Percentiles rank a stretch among this genome's conserved stretches.
Conservation (phyloP, 2,888 invertebrate species). For the Cryptocephalus primarius region DNA sequence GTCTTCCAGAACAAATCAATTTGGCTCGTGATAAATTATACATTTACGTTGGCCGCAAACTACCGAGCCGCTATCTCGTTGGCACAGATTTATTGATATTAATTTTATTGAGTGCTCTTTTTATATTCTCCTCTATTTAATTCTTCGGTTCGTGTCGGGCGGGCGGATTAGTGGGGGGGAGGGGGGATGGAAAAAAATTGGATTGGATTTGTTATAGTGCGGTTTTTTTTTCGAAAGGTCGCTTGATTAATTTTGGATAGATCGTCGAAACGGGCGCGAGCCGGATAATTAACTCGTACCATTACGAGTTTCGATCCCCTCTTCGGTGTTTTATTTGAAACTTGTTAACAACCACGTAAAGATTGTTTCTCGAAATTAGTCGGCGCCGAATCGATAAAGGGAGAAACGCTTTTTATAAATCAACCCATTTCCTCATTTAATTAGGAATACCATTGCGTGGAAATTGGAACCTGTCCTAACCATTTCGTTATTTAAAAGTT, state of each 20-base stretch:
- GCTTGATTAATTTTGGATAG: background rate
- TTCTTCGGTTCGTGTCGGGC: background rate
- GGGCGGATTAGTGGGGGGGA: background rate
- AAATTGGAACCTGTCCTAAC: no score
- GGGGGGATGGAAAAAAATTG: background rate
- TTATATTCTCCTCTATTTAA: background rate
- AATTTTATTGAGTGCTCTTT: constrained; percentile 17
- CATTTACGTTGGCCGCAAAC: constrained; percentile 11
- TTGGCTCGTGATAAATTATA: constrained; percentile 29
- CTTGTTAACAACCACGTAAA: background rate
- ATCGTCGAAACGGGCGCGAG: no score
- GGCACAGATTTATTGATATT: constrained; percentile 17
- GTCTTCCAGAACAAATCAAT: constrained; percentile 32
- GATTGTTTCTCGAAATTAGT: background rate
- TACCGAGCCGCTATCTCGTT: constrained; percentile 7
- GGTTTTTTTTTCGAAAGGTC: background rate
- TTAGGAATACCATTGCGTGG: no score
- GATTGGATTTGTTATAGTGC: background rate
- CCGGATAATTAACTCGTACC: no score
- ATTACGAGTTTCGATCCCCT: no score
- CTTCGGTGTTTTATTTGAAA: no score
- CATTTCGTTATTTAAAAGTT: no score
- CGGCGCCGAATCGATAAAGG: no score
- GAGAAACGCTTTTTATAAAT: no score
- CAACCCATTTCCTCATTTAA: no score